phyloP scores from a whole-genome alignment of 2,797 vertebrate genomes.

The Pagetopsis macropterus region DNA sequence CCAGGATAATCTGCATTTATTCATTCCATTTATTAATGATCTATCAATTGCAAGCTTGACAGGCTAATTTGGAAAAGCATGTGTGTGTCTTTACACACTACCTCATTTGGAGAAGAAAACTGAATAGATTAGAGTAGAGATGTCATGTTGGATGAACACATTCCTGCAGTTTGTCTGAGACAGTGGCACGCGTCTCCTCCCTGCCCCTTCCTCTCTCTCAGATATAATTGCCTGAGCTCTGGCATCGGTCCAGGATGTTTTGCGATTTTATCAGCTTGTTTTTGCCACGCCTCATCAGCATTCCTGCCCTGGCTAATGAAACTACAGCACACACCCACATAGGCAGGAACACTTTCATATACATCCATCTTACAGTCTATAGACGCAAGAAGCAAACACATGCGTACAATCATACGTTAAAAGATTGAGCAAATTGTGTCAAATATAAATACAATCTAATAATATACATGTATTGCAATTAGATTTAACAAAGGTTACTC shows the following conservation, averaged over 20 bases:
- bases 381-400: background rate
- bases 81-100: background rate
- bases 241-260: constrained; percentile 60
- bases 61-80: background rate
- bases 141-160: constrained; percentile 36
- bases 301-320: constrained; percentile 70
- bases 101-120: background rate
- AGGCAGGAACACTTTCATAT: constrained; percentile 13
- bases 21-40: background rate
- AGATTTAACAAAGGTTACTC: background rate
- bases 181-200: constrained; percentile 39
- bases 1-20: background rate
- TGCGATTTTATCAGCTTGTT: constrained; percentile 72
- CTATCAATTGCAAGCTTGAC: background rate
- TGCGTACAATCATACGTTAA: background rate
- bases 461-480: background rate
- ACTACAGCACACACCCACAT: constrained; percentile 55
- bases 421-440: constrained; percentile 4
- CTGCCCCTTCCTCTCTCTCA: constrained; percentile 42
- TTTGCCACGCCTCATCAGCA: constrained; percentile 67
- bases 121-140: background rate
- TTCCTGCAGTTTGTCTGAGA: constrained; percentile 42
- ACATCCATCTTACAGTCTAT: constrained; percentile 34
- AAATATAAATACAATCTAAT: background rate
- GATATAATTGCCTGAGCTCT: constrained; percentile 70